phyloP scores from a whole-genome alignment of 2,797 vertebrate species.

The Sebastes miniatus region DNA sequence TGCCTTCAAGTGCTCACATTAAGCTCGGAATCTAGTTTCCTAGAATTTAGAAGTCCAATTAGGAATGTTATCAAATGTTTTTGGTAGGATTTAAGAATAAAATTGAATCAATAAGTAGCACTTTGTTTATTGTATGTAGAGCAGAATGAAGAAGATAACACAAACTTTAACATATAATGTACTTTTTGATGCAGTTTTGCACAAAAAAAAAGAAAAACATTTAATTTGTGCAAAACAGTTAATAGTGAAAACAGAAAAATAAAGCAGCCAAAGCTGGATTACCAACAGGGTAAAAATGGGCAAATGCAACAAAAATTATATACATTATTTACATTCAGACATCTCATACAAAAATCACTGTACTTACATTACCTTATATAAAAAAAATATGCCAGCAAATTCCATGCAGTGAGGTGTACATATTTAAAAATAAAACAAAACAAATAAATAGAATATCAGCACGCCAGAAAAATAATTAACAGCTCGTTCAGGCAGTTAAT shows the following conservation, averaged over 20 bases:
- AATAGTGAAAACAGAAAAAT: not conserved
- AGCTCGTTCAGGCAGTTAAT: no score
- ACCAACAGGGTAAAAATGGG: not conserved
- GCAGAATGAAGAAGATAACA: not conserved
- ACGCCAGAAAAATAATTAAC: no score
- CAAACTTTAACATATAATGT: not conserved
- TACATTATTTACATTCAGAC: no score
- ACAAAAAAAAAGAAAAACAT: not conserved
- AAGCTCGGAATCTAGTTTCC: not conserved
- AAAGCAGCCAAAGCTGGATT: not conserved
- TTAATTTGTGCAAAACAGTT: no score
- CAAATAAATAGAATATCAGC: no score
- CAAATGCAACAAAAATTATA: not conserved
- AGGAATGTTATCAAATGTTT: not conserved
- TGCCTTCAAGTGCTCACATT: slow-evolving; percentile 31
- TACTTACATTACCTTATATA: no score
- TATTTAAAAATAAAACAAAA: no score
- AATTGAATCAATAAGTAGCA: not conserved
- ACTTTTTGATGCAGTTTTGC: not conserved
- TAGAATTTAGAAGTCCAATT: fast-evolving
- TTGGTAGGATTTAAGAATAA: not conserved
- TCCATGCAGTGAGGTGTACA: no score
- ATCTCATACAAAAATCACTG: no score
- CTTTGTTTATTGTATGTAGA: not conserved
- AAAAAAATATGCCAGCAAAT: no score